phyloP scores from a whole-genome alignment of 2,797 vertebrate genomes.

The Sebastes vulpes region DNA sequence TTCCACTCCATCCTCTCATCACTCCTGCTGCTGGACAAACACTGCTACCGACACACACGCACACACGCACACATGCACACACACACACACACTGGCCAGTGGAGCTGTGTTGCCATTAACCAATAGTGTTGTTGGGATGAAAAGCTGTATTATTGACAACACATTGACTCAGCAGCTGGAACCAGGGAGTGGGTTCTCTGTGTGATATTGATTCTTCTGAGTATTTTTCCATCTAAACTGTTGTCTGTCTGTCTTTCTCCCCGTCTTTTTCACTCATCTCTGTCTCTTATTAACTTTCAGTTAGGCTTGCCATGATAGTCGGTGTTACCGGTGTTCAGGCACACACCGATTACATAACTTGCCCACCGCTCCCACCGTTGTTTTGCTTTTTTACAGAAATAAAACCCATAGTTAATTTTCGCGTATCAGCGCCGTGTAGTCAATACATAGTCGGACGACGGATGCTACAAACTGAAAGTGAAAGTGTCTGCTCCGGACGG shows the following conservation, averaged over 20 bases:
- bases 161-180: constrained; percentile 30
- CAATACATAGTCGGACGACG: no score
- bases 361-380: no score
- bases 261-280: not conserved
- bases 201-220: constrained; percentile 38
- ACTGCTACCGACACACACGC: constrained; percentile 44
- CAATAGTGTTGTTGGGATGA: constrained; percentile 9
- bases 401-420: no score
- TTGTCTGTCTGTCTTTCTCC: not conserved
- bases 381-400: no score
- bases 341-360: no score
- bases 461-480: no score
- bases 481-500: no score
- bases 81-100: not conserved
- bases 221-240: constrained; percentile 35
- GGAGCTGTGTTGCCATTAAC: constrained; percentile 8
- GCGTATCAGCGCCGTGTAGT: no score
- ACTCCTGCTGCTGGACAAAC: constrained; percentile 68
- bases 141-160: constrained; percentile 42
- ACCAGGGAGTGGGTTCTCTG: not conserved
- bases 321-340: no score
- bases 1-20: constrained; percentile 68
- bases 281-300: not conserved
- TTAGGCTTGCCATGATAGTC: no score
- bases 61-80: constrained; percentile 20